phyloP scores from a whole-genome alignment of 2,113 vertebrate species.

The Megaleporinus macrocephalus region DNA sequence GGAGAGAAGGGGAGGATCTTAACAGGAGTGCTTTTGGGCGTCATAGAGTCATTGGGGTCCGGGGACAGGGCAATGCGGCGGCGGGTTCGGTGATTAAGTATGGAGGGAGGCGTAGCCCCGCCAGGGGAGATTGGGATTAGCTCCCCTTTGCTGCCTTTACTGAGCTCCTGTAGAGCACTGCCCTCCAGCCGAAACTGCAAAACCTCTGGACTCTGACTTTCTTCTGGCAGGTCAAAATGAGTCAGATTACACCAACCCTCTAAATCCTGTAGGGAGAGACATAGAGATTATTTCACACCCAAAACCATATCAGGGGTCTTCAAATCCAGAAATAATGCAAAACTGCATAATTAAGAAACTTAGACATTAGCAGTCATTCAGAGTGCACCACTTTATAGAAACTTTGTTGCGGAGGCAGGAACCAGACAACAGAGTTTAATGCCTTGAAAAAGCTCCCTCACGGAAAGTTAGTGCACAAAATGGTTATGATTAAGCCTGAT shows the following conservation, averaged over 20 bases:
- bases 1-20: conserved; percentile 96
- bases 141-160: conserved; percentile 90
- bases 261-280: conserved; percentile 78
- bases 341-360: too few relatives aligned
- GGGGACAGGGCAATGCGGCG: conserved; percentile 87
- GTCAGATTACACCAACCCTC: conserved; percentile 94
- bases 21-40: conserved; percentile 94
- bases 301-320: neutral
- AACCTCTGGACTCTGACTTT: conserved; percentile 65
- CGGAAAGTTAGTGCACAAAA: too few relatives aligned
- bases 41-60: conserved; percentile 87
- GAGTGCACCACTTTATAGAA: too few relatives aligned
- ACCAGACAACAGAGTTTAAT: too few relatives aligned
- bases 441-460: too few relatives aligned
- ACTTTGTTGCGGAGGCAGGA: too few relatives aligned
- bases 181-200: conserved; percentile 90
- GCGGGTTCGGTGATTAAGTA: conserved; percentile 87
- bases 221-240: conserved; percentile 90
- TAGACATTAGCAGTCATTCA: too few relatives aligned
- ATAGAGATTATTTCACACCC: neutral
- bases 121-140: conserved; percentile 95
- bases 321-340: too few relatives aligned
- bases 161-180: conserved; percentile 91
- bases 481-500: too few relatives aligned
- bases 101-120: conserved; percentile 85